Conservation (phyloP, 2,113 vertebrate genomes). For the Galemys pyrenaicus region DNA sequence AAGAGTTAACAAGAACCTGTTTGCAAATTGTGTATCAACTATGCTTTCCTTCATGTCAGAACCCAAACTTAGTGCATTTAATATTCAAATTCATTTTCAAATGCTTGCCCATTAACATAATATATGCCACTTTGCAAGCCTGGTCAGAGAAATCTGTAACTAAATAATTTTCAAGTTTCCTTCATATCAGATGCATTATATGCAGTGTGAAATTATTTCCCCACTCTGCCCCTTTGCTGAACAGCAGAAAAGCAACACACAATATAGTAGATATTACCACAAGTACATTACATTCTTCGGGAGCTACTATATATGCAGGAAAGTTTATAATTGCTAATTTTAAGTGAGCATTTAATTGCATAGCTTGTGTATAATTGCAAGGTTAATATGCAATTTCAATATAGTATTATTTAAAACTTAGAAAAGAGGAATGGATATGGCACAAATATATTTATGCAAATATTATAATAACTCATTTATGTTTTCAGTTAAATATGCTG, state of each 20-base stretch:
- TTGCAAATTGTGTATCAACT: conserved; percentile 70
- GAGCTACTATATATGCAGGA: conserved; percentile 60
- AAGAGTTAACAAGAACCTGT: conserved; percentile 81
- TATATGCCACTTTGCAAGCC: conserved; percentile 88
- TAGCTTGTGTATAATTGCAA: conserved; percentile 67
- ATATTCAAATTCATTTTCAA: conserved; percentile 90
- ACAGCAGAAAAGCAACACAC: conserved; percentile 74
- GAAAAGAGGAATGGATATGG: conserved; percentile 47
- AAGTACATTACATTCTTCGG: conserved; percentile 76
- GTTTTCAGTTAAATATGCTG: not conserved
- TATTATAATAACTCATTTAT: conserved; percentile 61
- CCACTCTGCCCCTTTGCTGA: conserved; percentile 79
- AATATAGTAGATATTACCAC: conserved; percentile 76
- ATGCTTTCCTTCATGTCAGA: conserved; percentile 82
- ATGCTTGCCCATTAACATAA: conserved; percentile 88
- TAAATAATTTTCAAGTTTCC: conserved; percentile 91
- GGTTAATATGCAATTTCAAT: conserved; percentile 59
- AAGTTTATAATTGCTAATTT: conserved; percentile 72
- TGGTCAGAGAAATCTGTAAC: conserved; percentile 88
- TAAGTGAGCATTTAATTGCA: conserved; percentile 80
- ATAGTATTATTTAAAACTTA: conserved; percentile 59
- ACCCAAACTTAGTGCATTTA: conserved; percentile 86
- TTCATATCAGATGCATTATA: conserved; percentile 88
- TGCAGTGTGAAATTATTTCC: conserved; percentile 90
- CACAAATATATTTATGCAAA: conserved; percentile 41